These are phyloP conservation scores for Sebastes trivittatus DNA, from an alignment of 2,797 vertebrate species.

Conservation along the genomic window DNA sequence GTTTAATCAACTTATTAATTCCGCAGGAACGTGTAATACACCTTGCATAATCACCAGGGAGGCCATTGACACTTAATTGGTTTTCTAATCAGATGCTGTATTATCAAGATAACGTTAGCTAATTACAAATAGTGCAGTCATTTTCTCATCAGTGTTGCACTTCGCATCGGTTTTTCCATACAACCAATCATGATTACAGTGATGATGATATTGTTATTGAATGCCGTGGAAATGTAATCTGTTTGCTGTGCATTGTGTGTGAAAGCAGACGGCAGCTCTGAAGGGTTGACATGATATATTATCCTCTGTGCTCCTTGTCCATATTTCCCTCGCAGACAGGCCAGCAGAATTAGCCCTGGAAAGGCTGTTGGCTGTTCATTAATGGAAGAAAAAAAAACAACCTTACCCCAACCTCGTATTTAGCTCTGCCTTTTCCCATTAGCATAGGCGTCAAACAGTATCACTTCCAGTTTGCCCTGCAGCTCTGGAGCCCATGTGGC, in stretches of 20 bases:
- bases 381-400: constrained; percentile 3
- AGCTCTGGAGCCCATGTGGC: constrained; percentile 19
- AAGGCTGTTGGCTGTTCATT: constrained; percentile 43
- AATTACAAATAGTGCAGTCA: constrained; percentile 65
- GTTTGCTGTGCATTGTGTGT: constrained; percentile 8
- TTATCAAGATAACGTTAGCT: constrained; percentile 68
- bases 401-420: constrained; percentile 14
- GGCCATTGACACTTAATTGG: constrained; percentile 62
- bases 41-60: constrained; percentile 59
- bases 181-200: constrained; percentile 32
- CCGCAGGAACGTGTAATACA: constrained; percentile 42
- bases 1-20: constrained; percentile 65
- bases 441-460: constrained; percentile 41
- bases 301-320: constrained; percentile 8
- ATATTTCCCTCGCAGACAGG: background rate
- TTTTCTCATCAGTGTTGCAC: constrained; percentile 64
- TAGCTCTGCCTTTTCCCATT: constrained; percentile 53
- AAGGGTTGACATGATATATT: constrained; percentile 14
- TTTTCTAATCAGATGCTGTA: constrained; percentile 62
- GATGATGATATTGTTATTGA: constrained; percentile 58
- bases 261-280: constrained; percentile 10
- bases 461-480: constrained; percentile 45
- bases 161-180: constrained; percentile 61
- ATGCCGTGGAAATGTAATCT: constrained; percentile 45
- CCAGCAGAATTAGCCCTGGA: constrained; percentile 1